Evolutionary conservation across 1,140 invertebrate genomes (phyloP).

Genomic region (Chlorops oryzae): DNA sequence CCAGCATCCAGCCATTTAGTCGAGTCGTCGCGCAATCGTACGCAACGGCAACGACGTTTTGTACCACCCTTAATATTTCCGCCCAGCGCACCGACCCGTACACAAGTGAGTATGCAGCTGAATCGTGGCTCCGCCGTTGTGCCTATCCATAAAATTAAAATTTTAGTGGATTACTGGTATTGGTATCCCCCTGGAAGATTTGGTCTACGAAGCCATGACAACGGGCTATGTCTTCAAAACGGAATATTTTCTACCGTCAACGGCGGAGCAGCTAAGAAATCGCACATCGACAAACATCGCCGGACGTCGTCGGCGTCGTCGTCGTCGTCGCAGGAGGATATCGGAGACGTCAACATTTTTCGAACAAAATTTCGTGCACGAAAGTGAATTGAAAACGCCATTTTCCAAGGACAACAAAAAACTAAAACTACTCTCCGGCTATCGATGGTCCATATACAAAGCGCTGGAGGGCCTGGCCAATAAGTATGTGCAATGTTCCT

Average conservation of each 20-base stretch:
- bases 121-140: no score
- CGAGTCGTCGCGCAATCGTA: constrained; percentile 8
- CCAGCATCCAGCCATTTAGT: no score
- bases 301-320: not conserved
- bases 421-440: constrained; percentile 27
- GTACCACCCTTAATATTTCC: constrained; percentile 40
- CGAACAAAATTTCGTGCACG: no score
- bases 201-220: constrained; percentile 39
- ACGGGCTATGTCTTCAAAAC: constrained; percentile 44
- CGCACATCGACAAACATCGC: constrained; percentile 14
- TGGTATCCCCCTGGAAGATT: constrained; percentile 39
- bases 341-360: no score
- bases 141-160: not conserved
- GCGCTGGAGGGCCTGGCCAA: constrained; percentile 35
- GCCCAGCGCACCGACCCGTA: constrained; percentile 35
- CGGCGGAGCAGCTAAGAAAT: constrained; percentile 24
- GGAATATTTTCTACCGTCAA: constrained; percentile 38
- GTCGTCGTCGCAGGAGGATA: no score
- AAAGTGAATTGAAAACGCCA: not conserved
- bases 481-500: constrained; percentile 13
- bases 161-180: constrained; percentile 39
- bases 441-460: constrained; percentile 41
- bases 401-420: constrained; percentile 2
- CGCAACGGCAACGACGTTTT: constrained; percentile 23
- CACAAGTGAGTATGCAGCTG: constrained; percentile 29